A percentile compares a stretch with the other conserved stretches of the same genome.
These are phyloP conservation scores for Cataglyphis albicans DNA, from an alignment of 2,888 invertebrate genomes.

Conservation along the genomic window DNA sequence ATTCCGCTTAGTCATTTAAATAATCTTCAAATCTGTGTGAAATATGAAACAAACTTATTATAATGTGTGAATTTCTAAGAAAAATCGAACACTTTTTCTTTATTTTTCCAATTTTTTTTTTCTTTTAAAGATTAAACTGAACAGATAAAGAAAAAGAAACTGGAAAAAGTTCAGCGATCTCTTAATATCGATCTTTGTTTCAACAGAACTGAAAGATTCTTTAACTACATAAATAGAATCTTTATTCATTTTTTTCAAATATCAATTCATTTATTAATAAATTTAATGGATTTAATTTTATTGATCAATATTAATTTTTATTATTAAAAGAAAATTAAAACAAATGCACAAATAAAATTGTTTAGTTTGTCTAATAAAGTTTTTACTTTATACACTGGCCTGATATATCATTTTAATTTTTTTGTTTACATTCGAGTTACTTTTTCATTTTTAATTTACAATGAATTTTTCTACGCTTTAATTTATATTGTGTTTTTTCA, in stretches of 20 bases:
- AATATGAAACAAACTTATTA: background rate
- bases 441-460: too few relatives aligned
- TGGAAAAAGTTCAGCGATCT: background rate
- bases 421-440: too few relatives aligned
- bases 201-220: too few relatives aligned
- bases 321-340: background rate
- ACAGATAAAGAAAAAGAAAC: background rate
- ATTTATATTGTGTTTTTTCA: too few relatives aligned
- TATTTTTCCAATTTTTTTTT: background rate
- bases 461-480: too few relatives aligned
- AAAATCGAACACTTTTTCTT: background rate
- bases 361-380: too few relatives aligned
- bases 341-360: background rate
- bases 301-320: background rate
- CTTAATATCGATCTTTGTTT: background rate
- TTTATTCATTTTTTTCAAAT: background rate
- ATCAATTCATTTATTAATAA: background rate
- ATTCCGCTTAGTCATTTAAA: background rate
- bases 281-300: constrained; percentile 8
- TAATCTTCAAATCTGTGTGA: background rate
- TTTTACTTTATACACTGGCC: too few relatives aligned
- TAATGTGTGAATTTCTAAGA: background rate
- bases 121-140: background rate
- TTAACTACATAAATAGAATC: background rate
- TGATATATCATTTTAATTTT: too few relatives aligned